Evolutionary conservation across 2,113 vertebrate species (phyloP).

Genomic region (Hippopotamus amphibius): DNA sequence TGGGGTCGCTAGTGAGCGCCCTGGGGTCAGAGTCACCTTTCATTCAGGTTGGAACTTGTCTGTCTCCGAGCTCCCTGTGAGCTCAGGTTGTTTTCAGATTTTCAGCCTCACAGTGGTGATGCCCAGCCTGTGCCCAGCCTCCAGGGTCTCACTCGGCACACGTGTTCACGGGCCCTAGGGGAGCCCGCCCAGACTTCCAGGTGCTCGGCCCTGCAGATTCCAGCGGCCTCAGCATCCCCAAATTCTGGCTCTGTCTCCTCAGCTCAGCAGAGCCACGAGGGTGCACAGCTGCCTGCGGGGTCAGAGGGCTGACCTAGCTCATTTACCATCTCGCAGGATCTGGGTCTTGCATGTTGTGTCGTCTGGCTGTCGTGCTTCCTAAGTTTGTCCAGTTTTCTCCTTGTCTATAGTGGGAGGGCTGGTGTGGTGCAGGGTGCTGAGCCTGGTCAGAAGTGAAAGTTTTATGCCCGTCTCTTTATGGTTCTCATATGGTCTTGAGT

Average conservation of each 20-base stretch:
- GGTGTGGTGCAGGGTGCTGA: neutral
- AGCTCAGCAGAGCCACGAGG: neutral
- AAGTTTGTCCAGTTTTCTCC: neutral
- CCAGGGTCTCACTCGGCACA: too few relatives aligned
- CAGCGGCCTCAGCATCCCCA: neutral
- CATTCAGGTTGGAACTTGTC: too few relatives aligned
- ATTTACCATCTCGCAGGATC: neutral
- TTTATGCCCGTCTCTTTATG: too few relatives aligned
- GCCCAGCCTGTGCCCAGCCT: too few relatives aligned
- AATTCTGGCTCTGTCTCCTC: neutral
- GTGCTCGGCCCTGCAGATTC: neutral
- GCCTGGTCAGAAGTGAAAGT: neutral
- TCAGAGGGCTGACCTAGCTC: neutral
- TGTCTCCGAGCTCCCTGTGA: too few relatives aligned
- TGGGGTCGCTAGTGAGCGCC: too few relatives aligned
- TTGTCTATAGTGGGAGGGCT: neutral
- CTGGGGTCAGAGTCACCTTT: too few relatives aligned
- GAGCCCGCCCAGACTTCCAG: too few relatives aligned
- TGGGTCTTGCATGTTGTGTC: too few relatives aligned
- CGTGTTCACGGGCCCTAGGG: neutral
- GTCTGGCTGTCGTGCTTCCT: neutral
- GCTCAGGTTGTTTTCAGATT: too few relatives aligned
- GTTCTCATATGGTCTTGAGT: neutral
- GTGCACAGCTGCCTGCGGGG: too few relatives aligned
- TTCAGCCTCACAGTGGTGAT: too few relatives aligned